Evolutionary conservation across 2,113 vertebrate genomes (phyloP).

Genomic region (Brienomyrus brachyistius): DNA sequence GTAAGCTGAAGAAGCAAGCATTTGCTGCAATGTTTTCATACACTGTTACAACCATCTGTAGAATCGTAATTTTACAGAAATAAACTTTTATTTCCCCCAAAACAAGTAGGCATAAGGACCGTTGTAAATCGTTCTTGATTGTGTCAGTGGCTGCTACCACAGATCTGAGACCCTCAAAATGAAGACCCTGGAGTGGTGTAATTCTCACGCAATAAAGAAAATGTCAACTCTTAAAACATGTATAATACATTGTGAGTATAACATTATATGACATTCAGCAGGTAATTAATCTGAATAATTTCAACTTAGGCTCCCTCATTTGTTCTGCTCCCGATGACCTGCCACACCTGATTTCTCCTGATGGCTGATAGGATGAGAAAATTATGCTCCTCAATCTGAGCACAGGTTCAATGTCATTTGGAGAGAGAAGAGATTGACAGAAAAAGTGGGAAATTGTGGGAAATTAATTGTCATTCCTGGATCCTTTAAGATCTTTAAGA

Average conservation of each 20-base stretch:
- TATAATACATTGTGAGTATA: neutral
- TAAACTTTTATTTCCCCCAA: neutral
- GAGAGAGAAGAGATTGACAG: conserved; percentile 7
- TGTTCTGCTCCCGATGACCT: conserved; percentile 22
- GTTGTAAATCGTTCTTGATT: neutral
- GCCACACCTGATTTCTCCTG: conserved; percentile 24
- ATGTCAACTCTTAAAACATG: neutral
- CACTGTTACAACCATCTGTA: neutral
- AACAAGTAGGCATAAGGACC: neutral
- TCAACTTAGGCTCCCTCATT: conserved; percentile 23
- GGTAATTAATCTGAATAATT: conserved; percentile 23
- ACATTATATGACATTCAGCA: conserved; percentile 8
- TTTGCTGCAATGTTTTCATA: neutral
- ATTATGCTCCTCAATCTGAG: neutral
- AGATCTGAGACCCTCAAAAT: neutral
- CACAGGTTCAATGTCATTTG: conserved; percentile 9
- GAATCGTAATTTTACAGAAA: neutral
- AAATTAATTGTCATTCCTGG: neutral
- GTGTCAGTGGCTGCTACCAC: neutral
- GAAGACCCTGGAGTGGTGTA: neutral
- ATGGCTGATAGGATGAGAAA: conserved; percentile 23
- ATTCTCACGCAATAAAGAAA: neutral
- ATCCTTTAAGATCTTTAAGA: neutral
- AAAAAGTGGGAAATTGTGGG: neutral
- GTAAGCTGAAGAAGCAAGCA: neutral